Evolutionary conservation across 2,888 invertebrate species (phyloP).

Genomic region (Sycophila texana): DNA sequence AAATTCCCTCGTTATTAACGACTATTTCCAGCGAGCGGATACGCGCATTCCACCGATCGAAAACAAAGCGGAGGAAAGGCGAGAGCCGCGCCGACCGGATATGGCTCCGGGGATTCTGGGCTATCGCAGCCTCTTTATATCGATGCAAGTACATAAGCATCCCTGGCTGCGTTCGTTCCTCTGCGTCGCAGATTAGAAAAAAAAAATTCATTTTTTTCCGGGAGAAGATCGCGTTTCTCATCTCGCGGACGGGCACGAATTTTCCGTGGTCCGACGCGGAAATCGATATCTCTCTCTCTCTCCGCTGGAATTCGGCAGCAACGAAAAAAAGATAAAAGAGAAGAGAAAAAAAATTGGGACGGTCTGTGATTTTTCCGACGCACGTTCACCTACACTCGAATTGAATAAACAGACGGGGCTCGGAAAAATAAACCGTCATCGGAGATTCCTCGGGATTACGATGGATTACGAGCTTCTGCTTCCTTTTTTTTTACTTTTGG

Average conservation of each 20-base stretch:
- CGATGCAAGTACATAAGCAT: too few species aligned
- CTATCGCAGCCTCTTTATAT: background rate
- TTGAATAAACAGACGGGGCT: slow-evolving; percentile 6
- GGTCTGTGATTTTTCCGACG: slow-evolving; percentile 19
- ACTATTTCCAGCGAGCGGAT: slow-evolving; percentile 37
- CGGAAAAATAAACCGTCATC: slow-evolving; percentile 18
- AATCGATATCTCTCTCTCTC: slow-evolving; percentile 16
- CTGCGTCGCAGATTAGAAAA: background rate
- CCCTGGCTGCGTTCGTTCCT: too few species aligned
- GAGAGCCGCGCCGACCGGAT: slow-evolving; percentile 5
- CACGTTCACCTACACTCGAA: background rate
- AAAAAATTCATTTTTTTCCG: background rate
- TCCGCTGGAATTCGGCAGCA: background rate
- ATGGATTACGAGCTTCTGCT: background rate
- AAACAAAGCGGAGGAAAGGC: background rate
- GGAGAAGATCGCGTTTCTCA: background rate
- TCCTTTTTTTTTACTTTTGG: background rate
- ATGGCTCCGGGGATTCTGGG: background rate
- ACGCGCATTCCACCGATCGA: slow-evolving; percentile 35
- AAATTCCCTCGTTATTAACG: background rate
- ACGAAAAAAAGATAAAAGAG: too few species aligned
- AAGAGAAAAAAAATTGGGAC: background rate
- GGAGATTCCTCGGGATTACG: background rate
- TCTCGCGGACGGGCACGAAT: too few species aligned
- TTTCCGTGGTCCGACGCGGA: background rate